These are phyloP conservation scores for Nipponacmea schrenckii DNA, from an alignment of 2,888 invertebrate species.

Conservation along the genomic window DNA sequence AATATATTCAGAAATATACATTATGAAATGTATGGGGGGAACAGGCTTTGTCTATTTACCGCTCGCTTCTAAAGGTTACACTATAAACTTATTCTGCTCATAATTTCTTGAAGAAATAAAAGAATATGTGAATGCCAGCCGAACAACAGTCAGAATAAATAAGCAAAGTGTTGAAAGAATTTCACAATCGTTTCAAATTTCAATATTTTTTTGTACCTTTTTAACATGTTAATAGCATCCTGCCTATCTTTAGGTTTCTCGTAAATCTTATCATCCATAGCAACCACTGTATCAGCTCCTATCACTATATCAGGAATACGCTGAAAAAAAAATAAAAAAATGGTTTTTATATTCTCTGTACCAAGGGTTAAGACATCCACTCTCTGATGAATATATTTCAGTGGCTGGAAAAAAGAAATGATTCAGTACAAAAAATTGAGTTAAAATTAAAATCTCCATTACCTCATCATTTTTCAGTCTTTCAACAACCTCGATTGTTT, in stretches of 20 bases:
- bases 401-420: too few relatives aligned
- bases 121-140: too few relatives aligned
- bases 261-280: constrained; percentile 80
- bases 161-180: background rate
- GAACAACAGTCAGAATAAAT: background rate
- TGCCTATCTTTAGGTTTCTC: constrained; percentile 85
- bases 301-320: constrained; percentile 82
- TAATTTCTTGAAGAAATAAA: too few relatives aligned
- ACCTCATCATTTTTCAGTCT: constrained; percentile 43
- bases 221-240: constrained; percentile 78
- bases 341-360: background rate
- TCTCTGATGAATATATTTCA: too few relatives aligned
- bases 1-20: too few relatives aligned
- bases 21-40: too few relatives aligned
- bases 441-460: background rate
- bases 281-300: constrained; percentile 94
- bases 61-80: too few relatives aligned
- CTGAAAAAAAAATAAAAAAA: constrained; percentile 50
- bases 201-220: too few relatives aligned
- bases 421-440: too few relatives aligned
- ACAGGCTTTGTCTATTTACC: too few relatives aligned
- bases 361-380: background rate
- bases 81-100: too few relatives aligned
- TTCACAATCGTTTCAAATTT: too few relatives aligned
- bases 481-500: constrained; percentile 81